Percentiles rank a stretch among this genome's conserved stretches.
Evolutionary conservation across 2,888 invertebrate genomes (phyloP).

Genomic region (Ornithoptera alexandrae): DNA sequence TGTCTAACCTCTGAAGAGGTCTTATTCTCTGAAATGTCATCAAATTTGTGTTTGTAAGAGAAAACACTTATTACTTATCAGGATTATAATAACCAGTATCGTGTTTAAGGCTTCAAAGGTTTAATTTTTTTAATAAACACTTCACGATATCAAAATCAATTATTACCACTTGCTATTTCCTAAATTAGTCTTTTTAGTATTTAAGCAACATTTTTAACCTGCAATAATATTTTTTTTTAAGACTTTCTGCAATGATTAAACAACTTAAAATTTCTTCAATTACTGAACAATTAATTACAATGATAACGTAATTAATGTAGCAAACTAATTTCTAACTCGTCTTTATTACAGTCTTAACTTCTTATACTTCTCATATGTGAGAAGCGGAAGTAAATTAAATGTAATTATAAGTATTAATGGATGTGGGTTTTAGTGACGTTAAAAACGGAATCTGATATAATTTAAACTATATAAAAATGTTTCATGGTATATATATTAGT

Average conservation of each 20-base stretch:
- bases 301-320: neutral
- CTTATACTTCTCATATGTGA: neutral
- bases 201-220: no score
- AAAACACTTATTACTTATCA: no score
- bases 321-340: neutral
- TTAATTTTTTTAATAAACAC: no score
- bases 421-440: neutral
- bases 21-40: neutral
- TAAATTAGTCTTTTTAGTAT: no score
- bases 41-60: neutral
- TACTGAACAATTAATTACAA: neutral
- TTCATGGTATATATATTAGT: neutral
- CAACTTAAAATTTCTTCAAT: neutral
- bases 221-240: no score
- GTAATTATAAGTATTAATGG: neutral
- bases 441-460: neutral
- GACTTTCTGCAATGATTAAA: no score
- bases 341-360: neutral
- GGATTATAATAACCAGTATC: no score
- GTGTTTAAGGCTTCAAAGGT: no score
- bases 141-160: no score
- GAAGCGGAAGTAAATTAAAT: neutral
- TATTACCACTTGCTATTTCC: no score
- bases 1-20: neutral
- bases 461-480: neutral